Conservation (phyloP, 2,113 vertebrate genomes). For the Spilogale gracilis region DNA sequence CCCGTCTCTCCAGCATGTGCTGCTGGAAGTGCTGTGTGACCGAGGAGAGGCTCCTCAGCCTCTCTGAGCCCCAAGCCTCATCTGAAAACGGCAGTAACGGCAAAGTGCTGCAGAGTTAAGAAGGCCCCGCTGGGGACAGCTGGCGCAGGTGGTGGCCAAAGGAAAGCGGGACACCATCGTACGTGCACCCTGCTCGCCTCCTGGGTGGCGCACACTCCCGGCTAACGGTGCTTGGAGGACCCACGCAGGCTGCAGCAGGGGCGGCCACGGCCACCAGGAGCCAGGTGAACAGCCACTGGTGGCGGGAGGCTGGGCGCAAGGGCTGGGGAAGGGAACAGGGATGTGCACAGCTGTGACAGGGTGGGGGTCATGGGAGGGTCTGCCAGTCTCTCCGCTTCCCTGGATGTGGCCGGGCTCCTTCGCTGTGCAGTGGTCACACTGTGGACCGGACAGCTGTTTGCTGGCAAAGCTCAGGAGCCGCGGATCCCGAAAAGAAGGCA, state of each 20-base stretch:
- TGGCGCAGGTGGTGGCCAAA: too few species aligned
- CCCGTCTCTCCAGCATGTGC: neutral
- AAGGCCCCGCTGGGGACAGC: rapidly evolving
- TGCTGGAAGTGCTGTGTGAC: neutral
- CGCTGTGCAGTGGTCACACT: neutral
- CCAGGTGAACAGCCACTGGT: rapidly evolving
- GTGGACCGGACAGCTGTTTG: neutral
- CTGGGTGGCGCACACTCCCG: neutral
- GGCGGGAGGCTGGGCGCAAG: neutral
- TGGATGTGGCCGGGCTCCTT: neutral
- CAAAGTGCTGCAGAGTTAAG: rapidly evolving
- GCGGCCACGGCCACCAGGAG: rapidly evolving
- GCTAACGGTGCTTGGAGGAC: neutral
- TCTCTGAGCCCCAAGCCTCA: neutral
- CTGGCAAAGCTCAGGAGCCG: neutral
- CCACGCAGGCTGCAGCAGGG: rapidly evolving
- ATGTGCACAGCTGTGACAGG: rapidly evolving
- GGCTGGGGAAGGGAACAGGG: rapidly evolving
- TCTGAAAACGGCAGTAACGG: neutral
- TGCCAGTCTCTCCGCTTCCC: neutral
- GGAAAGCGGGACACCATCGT: rapidly evolving
- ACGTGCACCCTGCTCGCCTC: neutral
- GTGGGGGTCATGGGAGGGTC: rapidly evolving
- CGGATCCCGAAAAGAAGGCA: neutral
- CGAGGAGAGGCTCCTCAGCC: neutral